phyloP scores from a whole-genome alignment of 2,797 vertebrate genomes.

The Mormyrops attenuatus region DNA sequence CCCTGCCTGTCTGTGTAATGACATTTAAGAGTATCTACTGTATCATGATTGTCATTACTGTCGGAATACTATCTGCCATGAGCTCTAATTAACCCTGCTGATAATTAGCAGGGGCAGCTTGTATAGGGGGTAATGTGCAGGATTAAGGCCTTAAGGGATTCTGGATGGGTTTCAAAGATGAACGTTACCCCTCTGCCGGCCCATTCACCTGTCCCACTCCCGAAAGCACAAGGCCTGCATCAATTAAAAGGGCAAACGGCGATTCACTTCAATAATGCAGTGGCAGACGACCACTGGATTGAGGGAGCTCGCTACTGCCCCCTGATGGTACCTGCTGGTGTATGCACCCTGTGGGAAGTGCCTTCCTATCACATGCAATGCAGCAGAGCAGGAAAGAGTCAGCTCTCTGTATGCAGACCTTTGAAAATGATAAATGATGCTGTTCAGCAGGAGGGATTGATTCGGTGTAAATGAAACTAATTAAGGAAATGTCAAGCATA shows the following conservation, averaged over 20 bases:
- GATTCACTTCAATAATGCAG: background rate
- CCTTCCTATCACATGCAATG: slow-evolving; percentile 99
- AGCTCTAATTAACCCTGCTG: background rate
- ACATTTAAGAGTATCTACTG: background rate
- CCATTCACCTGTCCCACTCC: background rate
- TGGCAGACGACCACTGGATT: background rate
- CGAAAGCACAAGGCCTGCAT: background rate
- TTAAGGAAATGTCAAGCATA: slow-evolving; percentile 66
- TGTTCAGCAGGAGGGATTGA: slow-evolving; percentile 99
- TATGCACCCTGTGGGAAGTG: slow-evolving; percentile 79
- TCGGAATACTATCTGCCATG: background rate
- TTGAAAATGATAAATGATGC: slow-evolving; percentile 99
- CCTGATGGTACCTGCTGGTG: slow-evolving; percentile 73
- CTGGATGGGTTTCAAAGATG: background rate
- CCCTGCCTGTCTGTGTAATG: background rate
- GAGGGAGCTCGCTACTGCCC: slow-evolving; percentile 56
- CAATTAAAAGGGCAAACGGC: background rate
- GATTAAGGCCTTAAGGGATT: background rate
- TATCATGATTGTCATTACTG: background rate
- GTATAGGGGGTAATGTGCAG: background rate
- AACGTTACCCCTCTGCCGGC: background rate
- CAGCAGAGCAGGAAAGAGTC: slow-evolving; percentile 88
- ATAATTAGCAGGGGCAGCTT: background rate
- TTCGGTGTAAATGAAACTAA: slow-evolving; percentile 79
- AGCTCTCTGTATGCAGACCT: slow-evolving; percentile 99